Base-by-base conservation (phyloP, 2,113 vertebrate genomes). In the Leptobrachium leishanense region DNA sequence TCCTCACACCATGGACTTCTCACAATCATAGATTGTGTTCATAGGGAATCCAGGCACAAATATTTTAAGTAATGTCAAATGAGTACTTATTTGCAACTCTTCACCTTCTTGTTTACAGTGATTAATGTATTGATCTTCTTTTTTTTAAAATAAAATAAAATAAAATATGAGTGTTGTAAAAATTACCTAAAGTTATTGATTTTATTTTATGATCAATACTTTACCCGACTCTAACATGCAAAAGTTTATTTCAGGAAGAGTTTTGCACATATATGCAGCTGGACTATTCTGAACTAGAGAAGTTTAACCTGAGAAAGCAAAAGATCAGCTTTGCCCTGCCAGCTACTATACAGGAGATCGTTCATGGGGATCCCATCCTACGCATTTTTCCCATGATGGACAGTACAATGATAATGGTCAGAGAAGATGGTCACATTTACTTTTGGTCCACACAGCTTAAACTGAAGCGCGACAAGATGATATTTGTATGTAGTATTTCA, bases 361-460 rank as follows among this genome's bases (percentile, higher is more conserved):
- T 83, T 8, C 84, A 87, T 0, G 86, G 92, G 13, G 80, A 89
- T 42, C 90, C 91, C 2, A 54, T 92, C 43, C 64, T 91, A 40
- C 78, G 82, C 75, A 84, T 95, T 65, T 89, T 84, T 42, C 77
- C 84, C 46, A 78, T 71, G 76, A 82, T 84, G 2, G 91, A 92
- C 2, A 89, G 88, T 68, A 88, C 88, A 65, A 65, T 94, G 43
- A 81, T 94, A 57, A 92, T 89, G 63, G 85, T 92, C 65, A 85
- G 84, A 81, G 94, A 94, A 85, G 92, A 95, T 0, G 92, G 94
- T 6, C 54, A 82, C 13, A 85, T 95, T 77, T 91, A 88, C 86
- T 91, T 87, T 83, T 95, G 94, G 93, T 94, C 87, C 75, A 85
- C 90, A 71, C 90, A 93, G 66, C 92, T 96, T 62, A 89, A 90